Conservation (phyloP, 2,888 invertebrate species). For the Lampropteryx suffumata region DNA sequence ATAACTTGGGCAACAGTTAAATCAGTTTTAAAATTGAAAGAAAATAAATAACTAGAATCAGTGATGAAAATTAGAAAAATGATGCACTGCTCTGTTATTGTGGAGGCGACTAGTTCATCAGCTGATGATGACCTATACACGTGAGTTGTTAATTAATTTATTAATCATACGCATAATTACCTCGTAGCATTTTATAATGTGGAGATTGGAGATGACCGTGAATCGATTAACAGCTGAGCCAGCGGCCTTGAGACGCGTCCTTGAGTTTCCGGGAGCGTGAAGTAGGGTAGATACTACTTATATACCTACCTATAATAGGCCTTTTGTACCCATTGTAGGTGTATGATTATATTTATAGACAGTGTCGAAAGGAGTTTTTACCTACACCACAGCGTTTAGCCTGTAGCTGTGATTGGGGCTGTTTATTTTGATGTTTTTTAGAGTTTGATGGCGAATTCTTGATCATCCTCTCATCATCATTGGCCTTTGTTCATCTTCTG, state of each 20-base stretch:
- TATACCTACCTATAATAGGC: not conserved
- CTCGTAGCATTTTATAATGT: not conserved
- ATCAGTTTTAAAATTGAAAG: not conserved
- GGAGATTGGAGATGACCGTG: not conserved
- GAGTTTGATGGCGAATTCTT: no score
- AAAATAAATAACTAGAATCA: not conserved
- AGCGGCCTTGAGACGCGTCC: slow-evolving; percentile 40
- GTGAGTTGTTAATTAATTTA: slow-evolving; percentile 54
- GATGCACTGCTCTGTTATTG: slow-evolving; percentile 59
- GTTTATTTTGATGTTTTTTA: no score
- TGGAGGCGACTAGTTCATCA: slow-evolving; percentile 64
- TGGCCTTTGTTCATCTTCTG: no score
- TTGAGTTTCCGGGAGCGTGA: slow-evolving; percentile 22
- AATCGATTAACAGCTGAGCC: slow-evolving; percentile 50
- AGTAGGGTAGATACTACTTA: not conserved
- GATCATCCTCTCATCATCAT: no score
- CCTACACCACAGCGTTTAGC: no score
- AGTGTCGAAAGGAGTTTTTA: no score
- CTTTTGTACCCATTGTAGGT: no score
- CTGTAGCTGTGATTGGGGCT: no score
- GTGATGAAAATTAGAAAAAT: slow-evolving; percentile 29
- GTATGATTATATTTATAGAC: no score
- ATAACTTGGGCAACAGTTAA: not conserved
- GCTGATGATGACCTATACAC: slow-evolving; percentile 62
- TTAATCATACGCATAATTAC: no score